Evolutionary conservation across 2,113 vertebrate species (phyloP).

Genomic region (Paedocypris sp.): DNA sequence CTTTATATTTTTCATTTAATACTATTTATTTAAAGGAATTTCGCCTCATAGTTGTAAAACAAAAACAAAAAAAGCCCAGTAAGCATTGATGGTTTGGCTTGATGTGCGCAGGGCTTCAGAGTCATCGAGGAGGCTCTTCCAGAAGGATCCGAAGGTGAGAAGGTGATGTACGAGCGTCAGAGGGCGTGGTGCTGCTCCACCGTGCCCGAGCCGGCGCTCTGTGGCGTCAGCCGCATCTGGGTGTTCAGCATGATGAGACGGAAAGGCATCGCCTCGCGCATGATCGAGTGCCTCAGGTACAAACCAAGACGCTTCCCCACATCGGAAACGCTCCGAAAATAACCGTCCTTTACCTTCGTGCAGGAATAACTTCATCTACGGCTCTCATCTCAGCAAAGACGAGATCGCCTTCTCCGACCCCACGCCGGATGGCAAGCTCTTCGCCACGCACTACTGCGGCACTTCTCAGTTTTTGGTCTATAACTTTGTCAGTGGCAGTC

Average conservation of each 20-base stretch:
- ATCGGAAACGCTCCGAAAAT: too few relatives aligned
- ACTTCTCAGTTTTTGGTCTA: conserved; percentile 96
- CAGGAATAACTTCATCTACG: conserved; percentile 96
- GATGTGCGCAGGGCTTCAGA: conserved; percentile 73
- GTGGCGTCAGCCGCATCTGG: conserved; percentile 97
- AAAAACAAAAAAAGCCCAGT: too few relatives aligned
- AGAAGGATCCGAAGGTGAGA: conserved; percentile 80
- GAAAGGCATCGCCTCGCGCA: conserved; percentile 84
- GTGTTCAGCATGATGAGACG: conserved; percentile 95
- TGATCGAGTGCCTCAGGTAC: conserved; percentile 94
- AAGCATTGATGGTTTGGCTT: too few relatives aligned
- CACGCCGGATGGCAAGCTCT: conserved; percentile 94
- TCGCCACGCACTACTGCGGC: conserved; percentile 89
- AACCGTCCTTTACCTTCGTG: too few relatives aligned
- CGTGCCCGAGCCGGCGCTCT: conserved; percentile 83
- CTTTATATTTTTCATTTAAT: too few relatives aligned
- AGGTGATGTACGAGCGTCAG: conserved; percentile 87
- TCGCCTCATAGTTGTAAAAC: too few relatives aligned
- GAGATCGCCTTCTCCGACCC: conserved; percentile 98
- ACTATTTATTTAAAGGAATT: too few relatives aligned
- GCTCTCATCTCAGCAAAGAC: conserved; percentile 91
- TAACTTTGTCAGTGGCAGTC: conserved; percentile 85
- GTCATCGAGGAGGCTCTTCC: conserved; percentile 86
- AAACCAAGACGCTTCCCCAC: background rate
- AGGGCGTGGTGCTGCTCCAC: conserved; percentile 97